Base-by-base conservation (phyloP, 2,888 invertebrate genomes). In the Drosophila helvetica region DNA sequence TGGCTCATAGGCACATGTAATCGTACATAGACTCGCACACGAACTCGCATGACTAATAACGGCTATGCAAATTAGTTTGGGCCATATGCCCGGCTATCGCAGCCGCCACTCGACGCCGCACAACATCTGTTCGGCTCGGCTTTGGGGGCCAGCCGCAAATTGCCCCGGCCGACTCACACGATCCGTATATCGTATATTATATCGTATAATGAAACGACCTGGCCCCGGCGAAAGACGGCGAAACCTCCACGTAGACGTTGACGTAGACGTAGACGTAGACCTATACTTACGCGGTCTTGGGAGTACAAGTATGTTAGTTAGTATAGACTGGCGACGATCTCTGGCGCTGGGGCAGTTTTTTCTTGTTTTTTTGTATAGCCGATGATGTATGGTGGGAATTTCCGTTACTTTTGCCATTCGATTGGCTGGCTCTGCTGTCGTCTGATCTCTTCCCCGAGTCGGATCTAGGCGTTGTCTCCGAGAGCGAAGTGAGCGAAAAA, bases 321-420 rank as follows among this genome's bases (percentile, higher is more conserved):
- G 45, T 64, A 48, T 52, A 50, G 27, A 65, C 45, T 57, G 33
- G 33, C 15, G 52, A 19, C 51, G 62, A 67, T 67, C 68, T 68
- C 53, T 65, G 74, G 27, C 22, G 43, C 30, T 50, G 50, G 50
- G 27, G 10, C 19, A 30, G 17, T 27, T 33, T 38, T 38, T 15
- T 15, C 15, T 12, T 38, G 15, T 12, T 33, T 33, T 63, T 67
- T 81, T 74, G 76, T 84, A 77, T 78, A 80, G 78, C 55, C 65
- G 81, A 76, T 79, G 82, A 87, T 85, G 83, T 79, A 78, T 79
- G 74, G 72, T 85, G 83, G 83, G 86, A 87, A 87, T 86, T 87
- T 85, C 86, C 83, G 88, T 78, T 75, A 80, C 33, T 53, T 57
- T 73, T 58, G 53, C 63, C 68, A 50, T 57, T 60, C 60, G 60